Base-by-base conservation (phyloP, 2,797 vertebrate genomes). In the Ambastaia sidthimunki region DNA sequence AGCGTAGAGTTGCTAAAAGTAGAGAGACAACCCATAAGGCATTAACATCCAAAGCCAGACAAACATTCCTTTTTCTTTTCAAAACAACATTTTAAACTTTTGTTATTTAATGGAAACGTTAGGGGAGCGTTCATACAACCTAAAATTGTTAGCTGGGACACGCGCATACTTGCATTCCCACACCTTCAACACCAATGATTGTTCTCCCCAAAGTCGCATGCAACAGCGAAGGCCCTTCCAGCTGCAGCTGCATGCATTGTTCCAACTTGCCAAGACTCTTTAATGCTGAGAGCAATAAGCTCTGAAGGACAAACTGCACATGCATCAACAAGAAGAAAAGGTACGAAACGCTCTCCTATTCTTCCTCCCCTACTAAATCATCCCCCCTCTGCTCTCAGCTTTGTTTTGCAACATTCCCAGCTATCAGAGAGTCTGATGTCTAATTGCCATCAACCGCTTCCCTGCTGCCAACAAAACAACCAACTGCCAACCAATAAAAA, bases 1-100 rank as follows among this genome's bases (percentile, higher is more conserved):
- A 71, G 98, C 97, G 85, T 99, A 99, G 90, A 99, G 95, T 94
- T 99, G 98, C 98, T 99, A 94, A 85, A 91, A 94, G 85, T 88
- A 90, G 86, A 86, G 84, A 91, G 74, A 57, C 62, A 91, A 91
- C 77, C 90, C 86, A 69, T 88, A 92, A 91, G 87, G 83, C 89
- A 80, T 94, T 92, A 92, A 89, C 89, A 88, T 93, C 89, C 89
- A 91, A 90, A 91, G 87, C 82, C 90, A 91, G 90, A 86, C 90
- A n/a, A n/a, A n/a, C n/a, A n/a, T n/a, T n/a, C n/a, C n/a, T n/a
- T n/a, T n/a, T n/a, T n/a, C n/a, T n/a, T n/a, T n/a, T n/a, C n/a
- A n/a, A n/a, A n/a, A n/a, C n/a, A n/a, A 34, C 31, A 34, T 34
- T 34, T 34, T 5, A 2, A 34, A 34, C 31, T 34, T 34, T 34